Evolutionary conservation across 2,888 invertebrate species (phyloP), one percentile per base, ranked within the genome.

Genomic region (Diplolepis rosae): DNA sequence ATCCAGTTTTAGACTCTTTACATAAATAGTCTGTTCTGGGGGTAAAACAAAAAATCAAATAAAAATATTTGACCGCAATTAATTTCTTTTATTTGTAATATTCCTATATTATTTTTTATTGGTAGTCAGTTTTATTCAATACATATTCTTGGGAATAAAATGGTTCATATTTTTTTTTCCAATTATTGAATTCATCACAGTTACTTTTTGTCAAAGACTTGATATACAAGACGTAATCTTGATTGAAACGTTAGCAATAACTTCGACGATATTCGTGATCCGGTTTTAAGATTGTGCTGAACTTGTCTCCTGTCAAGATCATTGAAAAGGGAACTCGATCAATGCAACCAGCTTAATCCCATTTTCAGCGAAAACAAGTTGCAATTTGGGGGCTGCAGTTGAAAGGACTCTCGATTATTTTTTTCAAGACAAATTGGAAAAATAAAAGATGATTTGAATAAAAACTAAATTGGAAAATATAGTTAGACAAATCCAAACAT

Each of bases 201-300:
- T 50, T n/a, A n/a, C n/a, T 50, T 27, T 50, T 50, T 50, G 13
- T 24, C 50, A 24, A 50, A 35, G 4, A n/a, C 35, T 61, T 24
- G n/a, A 61, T 24, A 61, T 61, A 39, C 35, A 39, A 35, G 24
- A 6, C 24, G 5, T 61, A 61, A 61, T 45, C 45, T 18, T 45
- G 45, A 45, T 61, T 61, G 61, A 61, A 61, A 61, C 61, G 61
- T 61, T 61, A 35, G 32, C 61, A 61, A 61, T 61, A 61, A 24
- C 61, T 61, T 61, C 13, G n/a, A 6, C 30, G 18, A 56, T 56
- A 61, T 61, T 39, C 61, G 61, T 61, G 61, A 61, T 61, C 61
- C 35, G 61, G 61, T 61, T 61, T 61, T 7, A 61, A 61, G 61
- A 61, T 61, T 39, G 32, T 35, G n/a, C 18, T 24, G 35, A 22